A percentile compares a stretch with the other conserved stretches of the same genome.
Evolutionary conservation across 1,140 invertebrate genomes (phyloP).

Genomic region (Orius insidiosus): DNA sequence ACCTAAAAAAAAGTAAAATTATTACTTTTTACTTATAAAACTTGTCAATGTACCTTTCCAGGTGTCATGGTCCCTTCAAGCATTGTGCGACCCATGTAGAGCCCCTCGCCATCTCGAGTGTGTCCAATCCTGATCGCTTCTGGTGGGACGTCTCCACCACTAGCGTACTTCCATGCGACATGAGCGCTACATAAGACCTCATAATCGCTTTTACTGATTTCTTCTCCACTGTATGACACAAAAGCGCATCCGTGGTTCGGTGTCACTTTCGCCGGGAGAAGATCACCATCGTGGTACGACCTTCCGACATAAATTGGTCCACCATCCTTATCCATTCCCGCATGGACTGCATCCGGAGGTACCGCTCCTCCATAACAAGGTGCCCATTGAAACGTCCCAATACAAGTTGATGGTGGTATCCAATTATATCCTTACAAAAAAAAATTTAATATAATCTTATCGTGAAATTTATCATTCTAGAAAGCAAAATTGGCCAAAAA

Average conservation of each 20-base stretch:
- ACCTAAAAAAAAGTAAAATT: constrained; percentile 30
- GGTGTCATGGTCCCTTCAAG: background rate
- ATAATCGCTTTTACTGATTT: constrained; percentile 39
- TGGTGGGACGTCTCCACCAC: background rate
- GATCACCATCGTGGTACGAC: constrained; percentile 48
- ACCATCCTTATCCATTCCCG: constrained; percentile 53
- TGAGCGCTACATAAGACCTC: constrained; percentile 31
- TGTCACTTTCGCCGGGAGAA: constrained; percentile 60
- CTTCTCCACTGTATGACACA: constrained; percentile 40
- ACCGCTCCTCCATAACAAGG: constrained; percentile 17
- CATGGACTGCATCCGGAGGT: constrained; percentile 37
- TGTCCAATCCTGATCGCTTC: background rate
- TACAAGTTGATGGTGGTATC: constrained; percentile 12
- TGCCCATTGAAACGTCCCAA: constrained; percentile 16
- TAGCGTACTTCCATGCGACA: constrained; percentile 24
- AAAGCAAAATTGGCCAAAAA: too few relatives aligned
- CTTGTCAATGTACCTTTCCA: constrained; percentile 13
- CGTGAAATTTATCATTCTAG: too few relatives aligned
- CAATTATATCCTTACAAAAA: constrained; percentile 14
- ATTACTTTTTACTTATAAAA: background rate
- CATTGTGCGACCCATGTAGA: background rate
- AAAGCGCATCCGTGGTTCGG: constrained; percentile 44
- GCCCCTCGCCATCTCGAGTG: background rate
- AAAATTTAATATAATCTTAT: background rate
- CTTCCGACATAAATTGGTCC: constrained; percentile 53